These are phyloP conservation scores for Fragum sueziense DNA, from an alignment of 2,888 invertebrate species.

Conservation along the genomic window DNA sequence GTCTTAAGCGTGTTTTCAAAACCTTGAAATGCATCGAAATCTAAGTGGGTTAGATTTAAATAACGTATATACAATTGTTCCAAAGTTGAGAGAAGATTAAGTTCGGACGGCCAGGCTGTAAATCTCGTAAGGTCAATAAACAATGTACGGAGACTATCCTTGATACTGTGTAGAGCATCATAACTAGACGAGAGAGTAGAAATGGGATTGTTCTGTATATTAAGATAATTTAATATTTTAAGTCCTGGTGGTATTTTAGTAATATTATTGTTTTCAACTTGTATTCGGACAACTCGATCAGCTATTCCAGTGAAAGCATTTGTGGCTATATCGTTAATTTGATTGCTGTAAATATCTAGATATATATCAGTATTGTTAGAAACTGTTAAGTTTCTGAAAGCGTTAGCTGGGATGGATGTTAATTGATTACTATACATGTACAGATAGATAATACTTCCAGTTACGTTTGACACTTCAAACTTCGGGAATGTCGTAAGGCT, in stretches of 20 bases:
- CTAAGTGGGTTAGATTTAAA: not conserved
- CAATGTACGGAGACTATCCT: not conserved
- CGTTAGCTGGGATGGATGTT: not conserved
- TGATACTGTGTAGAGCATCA: not conserved
- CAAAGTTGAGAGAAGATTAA: not conserved
- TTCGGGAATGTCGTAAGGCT: not conserved
- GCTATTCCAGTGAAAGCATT: not conserved
- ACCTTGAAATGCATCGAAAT: not conserved
- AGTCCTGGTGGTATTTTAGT: not conserved
- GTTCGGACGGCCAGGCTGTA: not conserved
- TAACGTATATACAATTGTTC: not conserved
- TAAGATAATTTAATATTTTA: not conserved
- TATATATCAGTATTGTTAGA: not conserved
- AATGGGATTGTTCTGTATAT: not conserved
- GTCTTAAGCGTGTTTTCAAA: not conserved
- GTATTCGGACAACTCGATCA: not conserved
- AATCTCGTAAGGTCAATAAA: not conserved
- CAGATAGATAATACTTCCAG: not conserved
- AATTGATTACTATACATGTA: not conserved
- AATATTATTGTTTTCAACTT: not conserved
- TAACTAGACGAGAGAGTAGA: not conserved
- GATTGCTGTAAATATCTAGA: not conserved
- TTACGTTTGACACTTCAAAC: not conserved
- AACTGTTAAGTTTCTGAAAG: not conserved
- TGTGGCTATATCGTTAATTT: not conserved